Evolutionary conservation across 30 jellyfish, hydroid and myxozoan species (phyloP).

Genomic region (Aurelia aurita complex sp. Pacific): DNA sequence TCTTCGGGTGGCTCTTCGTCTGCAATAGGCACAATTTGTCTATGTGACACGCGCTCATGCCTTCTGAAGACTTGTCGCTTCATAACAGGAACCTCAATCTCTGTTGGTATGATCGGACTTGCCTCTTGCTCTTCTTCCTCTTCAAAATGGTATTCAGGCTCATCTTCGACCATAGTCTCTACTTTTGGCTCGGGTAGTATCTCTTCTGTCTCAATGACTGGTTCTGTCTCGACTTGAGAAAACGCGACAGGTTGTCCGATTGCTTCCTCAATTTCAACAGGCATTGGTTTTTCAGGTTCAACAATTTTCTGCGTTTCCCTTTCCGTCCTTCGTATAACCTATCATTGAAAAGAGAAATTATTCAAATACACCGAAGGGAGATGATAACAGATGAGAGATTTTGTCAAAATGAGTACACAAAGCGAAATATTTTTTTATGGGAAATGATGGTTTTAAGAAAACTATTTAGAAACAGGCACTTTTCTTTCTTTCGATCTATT

Average conservation of each 20-base stretch:
- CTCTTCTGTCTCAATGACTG: constrained; percentile 22
- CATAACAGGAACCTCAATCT: constrained; percentile 3
- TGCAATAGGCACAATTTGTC: constrained; percentile 1
- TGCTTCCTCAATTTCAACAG: constrained; percentile 2
- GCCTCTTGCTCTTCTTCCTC: not conserved
- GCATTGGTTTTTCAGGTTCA: not conserved
- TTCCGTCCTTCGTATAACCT: constrained; percentile 34
- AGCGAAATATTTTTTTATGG: no score
- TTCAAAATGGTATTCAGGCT: not conserved
- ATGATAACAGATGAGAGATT: not conserved
- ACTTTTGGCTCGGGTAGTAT: not conserved
- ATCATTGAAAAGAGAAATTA: not conserved
- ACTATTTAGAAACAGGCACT: no score
- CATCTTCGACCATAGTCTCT: constrained; percentile 9
- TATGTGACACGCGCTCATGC: not conserved
- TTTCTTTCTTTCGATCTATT: no score
- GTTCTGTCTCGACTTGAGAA: not conserved
- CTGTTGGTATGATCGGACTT: not conserved
- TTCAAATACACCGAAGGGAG: not conserved
- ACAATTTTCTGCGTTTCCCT: constrained; percentile 3
- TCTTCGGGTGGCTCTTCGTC: constrained; percentile 1
- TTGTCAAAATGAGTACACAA: no score
- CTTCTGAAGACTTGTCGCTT: constrained; percentile 1
- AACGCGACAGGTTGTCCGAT: constrained; percentile 1
- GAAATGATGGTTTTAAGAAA: no score